These are phyloP conservation scores for Heloderma charlesbogerti DNA, from an alignment of 2,113 vertebrate species.

Conservation along the genomic window DNA sequence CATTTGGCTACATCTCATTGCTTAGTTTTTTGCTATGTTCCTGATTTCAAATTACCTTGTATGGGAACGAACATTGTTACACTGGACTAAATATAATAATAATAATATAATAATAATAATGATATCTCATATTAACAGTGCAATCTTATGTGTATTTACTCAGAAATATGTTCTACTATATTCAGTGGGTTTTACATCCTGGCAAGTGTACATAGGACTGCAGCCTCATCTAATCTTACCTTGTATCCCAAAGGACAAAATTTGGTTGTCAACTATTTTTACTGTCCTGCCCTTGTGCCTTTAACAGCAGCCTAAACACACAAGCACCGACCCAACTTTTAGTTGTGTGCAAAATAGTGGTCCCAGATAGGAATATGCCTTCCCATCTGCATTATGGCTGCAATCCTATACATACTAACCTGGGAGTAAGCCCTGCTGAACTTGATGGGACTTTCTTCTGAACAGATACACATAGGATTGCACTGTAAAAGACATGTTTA, in stretches of 20 bases:
- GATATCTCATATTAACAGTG: not conserved
- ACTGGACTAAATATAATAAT: slow-evolving; percentile 66
- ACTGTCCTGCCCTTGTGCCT: not conserved
- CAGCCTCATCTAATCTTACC: slow-evolving; percentile 39
- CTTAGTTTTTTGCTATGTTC: slow-evolving; percentile 49
- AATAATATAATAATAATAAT: not conserved
- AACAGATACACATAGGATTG: not conserved
- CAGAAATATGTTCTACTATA: not conserved
- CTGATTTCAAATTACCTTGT: slow-evolving; percentile 54
- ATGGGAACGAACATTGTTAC: slow-evolving; percentile 70
- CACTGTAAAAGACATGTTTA: not conserved
- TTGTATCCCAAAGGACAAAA: slow-evolving; percentile 17
- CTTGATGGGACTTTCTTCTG: not conserved
- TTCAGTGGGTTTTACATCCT: not conserved
- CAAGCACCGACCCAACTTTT: not conserved
- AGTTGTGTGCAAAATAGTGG: not conserved
- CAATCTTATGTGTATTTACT: slow-evolving; percentile 40
- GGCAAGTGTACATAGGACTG: not conserved
- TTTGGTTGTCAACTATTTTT: not conserved
- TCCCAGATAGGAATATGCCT: not conserved
- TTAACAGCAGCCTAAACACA: not conserved
- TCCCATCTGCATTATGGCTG: not conserved
- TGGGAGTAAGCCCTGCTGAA: not conserved
- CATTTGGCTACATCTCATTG: slow-evolving; percentile 50
- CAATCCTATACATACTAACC: not conserved